phyloP scores from a whole-genome alignment of 92 coral and sea anemone species.

The Anthopleura xanthogrammica region DNA sequence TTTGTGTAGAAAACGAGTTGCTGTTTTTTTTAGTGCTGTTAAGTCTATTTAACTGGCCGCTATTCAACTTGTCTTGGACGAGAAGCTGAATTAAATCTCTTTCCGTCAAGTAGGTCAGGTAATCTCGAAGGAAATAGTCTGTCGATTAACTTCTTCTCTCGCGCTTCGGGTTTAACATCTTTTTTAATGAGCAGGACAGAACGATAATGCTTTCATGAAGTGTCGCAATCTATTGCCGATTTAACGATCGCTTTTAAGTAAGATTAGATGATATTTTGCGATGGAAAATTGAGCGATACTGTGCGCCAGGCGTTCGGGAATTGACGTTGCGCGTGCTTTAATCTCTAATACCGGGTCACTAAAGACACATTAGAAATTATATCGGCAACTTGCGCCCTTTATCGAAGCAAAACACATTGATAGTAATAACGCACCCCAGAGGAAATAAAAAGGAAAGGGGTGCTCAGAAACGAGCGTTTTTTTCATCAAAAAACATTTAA shows the following conservation, averaged over 20 bases:
- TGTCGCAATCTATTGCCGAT: slow-evolving; percentile 61
- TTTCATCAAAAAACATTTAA: neutral
- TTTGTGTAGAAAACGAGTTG: neutral
- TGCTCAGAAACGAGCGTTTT: neutral
- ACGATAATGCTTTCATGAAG: slow-evolving; percentile 75
- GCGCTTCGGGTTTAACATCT: slow-evolving; percentile 56
- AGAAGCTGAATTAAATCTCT: neutral
- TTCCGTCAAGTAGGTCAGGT: slow-evolving; percentile 16
- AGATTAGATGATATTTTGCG: slow-evolving; percentile 21
- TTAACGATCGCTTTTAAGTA: slow-evolving; percentile 38
- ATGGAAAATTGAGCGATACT: slow-evolving; percentile 3
- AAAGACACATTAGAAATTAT: neutral
- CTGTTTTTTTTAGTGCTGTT: neutral
- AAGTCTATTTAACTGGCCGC: neutral
- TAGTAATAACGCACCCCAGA: neutral
- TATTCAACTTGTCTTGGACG: neutral
- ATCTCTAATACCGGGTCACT: neutral
- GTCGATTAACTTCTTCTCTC: slow-evolving; percentile 26
- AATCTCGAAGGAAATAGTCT: slow-evolving; percentile 33
- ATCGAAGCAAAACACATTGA: neutral
- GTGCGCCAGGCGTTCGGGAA: neutral
- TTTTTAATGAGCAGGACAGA: slow-evolving; percentile 60
- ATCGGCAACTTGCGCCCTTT: neutral
- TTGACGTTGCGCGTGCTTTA: neutral
- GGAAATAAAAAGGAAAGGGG: neutral